phyloP scores from a whole-genome alignment of 1,140 invertebrate genomes.

The Maconellicoccus hirsutus region DNA sequence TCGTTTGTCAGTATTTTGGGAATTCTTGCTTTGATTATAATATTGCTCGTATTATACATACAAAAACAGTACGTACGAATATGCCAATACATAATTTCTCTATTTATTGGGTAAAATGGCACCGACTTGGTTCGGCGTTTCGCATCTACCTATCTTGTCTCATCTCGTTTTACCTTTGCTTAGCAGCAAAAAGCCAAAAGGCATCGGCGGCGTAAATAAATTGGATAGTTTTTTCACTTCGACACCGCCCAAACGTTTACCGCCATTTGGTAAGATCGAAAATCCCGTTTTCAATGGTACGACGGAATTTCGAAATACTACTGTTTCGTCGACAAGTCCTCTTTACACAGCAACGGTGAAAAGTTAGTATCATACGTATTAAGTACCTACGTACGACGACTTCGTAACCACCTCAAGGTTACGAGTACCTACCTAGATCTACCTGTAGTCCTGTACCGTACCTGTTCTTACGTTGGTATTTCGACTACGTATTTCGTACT shows the following conservation, averaged over 20 bases:
- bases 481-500: too few species aligned
- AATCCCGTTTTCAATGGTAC: slow-evolving; percentile 32
- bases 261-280: slow-evolving; percentile 30
- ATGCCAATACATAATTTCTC: background rate
- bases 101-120: too few species aligned
- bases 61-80: slow-evolving; percentile 54
- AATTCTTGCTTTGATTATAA: slow-evolving; percentile 57
- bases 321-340: slow-evolving; percentile 27
- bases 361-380: slow-evolving; percentile 37
- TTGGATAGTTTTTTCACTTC: slow-evolving; percentile 30
- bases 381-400: too few species aligned
- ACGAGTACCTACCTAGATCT: too few species aligned
- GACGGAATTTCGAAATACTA: slow-evolving; percentile 14
- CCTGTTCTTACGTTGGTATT: too few species aligned
- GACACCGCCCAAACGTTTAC: slow-evolving; percentile 29
- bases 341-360: slow-evolving; percentile 40
- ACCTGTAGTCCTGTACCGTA: too few species aligned
- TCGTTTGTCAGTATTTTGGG: slow-evolving; percentile 58
- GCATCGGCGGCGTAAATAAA: slow-evolving; percentile 30
- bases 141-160: too few species aligned
- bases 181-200: slow-evolving; percentile 41
- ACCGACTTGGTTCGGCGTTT: too few species aligned
- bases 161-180: slow-evolving; percentile 22
- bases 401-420: too few species aligned
- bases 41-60: slow-evolving; percentile 59